A percentile compares a stretch with the other conserved stretches of the same genome.
Evolutionary conservation across 2,797 vertebrate genomes (phyloP).

Genomic region (Clamator glandarius): DNA sequence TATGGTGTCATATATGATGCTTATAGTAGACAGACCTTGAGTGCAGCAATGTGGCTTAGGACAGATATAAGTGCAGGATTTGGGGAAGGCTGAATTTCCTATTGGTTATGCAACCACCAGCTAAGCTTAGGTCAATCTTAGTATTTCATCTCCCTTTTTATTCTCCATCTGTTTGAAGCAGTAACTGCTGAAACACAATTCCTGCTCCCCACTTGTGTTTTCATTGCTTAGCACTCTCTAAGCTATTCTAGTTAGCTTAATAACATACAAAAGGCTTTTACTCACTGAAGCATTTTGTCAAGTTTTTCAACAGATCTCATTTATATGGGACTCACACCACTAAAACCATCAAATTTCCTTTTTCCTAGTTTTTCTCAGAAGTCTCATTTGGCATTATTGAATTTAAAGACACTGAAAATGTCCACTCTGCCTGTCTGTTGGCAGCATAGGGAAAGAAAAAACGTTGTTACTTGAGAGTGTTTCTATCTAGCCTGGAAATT

Average conservation of each 20-base stretch:
- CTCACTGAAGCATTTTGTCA: neutral
- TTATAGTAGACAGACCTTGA: neutral
- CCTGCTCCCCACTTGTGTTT: neutral
- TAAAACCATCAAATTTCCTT: neutral
- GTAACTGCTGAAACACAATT: neutral
- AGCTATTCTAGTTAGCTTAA: neutral
- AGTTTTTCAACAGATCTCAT: neutral
- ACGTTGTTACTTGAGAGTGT: neutral
- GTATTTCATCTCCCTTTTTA: neutral
- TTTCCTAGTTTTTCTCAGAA: neutral
- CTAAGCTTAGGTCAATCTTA: neutral
- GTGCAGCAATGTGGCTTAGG: neutral
- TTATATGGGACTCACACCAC: neutral
- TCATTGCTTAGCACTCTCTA: neutral
- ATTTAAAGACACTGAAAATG: neutral
- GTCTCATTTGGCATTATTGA: neutral
- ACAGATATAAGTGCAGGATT: neutral
- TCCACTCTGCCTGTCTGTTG: neutral
- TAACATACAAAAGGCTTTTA: neutral
- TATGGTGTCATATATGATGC: fast-evolving
- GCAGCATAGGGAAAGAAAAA: neutral
- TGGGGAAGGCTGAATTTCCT: neutral
- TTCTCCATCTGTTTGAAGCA: neutral
- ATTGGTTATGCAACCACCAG: neutral
- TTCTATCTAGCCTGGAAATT: neutral